Evolutionary conservation across 2,113 vertebrate genomes (phyloP), one percentile per base, ranked within the genome.

Genomic region (Lepisosteus oculatus): DNA sequence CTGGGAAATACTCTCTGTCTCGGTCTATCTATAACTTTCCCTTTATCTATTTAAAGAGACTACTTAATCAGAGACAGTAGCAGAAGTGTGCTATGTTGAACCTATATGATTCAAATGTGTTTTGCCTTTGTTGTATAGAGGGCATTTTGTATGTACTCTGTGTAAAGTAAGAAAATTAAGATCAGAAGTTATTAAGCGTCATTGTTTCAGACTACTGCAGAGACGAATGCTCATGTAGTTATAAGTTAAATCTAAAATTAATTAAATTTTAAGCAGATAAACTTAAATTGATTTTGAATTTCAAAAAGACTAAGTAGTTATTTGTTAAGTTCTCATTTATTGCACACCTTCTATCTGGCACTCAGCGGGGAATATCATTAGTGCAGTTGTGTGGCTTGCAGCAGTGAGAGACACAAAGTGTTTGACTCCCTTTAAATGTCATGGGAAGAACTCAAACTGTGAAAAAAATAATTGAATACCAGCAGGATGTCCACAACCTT

Each of bases 401-500:
- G 61, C 43, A 44, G 11, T 55, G 47, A 63, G 41, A 62, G 9
- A 8, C 8, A 73, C 44, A 62, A 65, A 81, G 41, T 29, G 56
- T 63, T 43, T 68, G 1, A 72, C 82, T 70, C 3, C 78, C 82
- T 82, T 71, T 77, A 79, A 85, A 78, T 87, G 81, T 81, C 80
- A 83, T 76, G 76, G 76, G 72, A 80, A 77, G 82, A 80, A 76
- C 85, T 89, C 84, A 83, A 65, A 78, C 74, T 68, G 79, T 5
- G 70, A 80, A 72, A 73, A 68, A 74, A 84, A 77, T 76, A n/a
- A 64, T 79, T 85, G 81, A 76, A 70, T 1, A 75, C 65, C 61
- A 61, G n/a, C 17, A 14, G 74, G 5, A 43, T 75, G 61, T 67
- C 73, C 61, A 72, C 68, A 79, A 80, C 43, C 9, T 77, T 80